Conservation (phyloP, 1,140 invertebrate genomes). For the Sinella curviseta region DNA sequence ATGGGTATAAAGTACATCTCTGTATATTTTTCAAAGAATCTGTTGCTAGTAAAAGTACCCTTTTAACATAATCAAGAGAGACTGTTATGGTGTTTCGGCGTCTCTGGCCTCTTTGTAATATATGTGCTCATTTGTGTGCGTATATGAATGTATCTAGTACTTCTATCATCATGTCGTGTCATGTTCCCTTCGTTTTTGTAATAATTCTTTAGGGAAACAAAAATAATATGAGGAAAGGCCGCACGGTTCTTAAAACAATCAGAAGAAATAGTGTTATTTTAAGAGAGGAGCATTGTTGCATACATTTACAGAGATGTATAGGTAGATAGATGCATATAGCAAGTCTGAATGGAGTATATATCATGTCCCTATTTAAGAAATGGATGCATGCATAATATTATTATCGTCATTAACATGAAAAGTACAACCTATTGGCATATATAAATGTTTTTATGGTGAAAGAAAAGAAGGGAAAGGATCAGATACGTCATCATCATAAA, state of each 20-base stretch:
- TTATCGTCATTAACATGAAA: background rate
- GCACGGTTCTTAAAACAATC: constrained; percentile 10
- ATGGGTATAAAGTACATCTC: no score
- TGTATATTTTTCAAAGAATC: background rate
- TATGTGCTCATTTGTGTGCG: background rate
- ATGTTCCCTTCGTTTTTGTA: background rate
- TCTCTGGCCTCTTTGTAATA: no score
- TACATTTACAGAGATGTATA: background rate
- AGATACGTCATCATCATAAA: background rate
- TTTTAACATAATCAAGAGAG: no score
- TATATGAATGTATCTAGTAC: background rate
- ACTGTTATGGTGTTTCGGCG: no score
- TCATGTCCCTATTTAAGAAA: no score
- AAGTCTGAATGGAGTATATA: background rate
- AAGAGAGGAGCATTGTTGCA: background rate
- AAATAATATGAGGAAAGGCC: background rate
- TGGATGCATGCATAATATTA: background rate
- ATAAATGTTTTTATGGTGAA: background rate
- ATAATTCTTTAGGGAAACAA: background rate
- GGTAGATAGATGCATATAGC: background rate
- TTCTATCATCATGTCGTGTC: background rate
- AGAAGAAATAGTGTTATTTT: constrained; percentile 8
- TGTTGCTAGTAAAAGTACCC: background rate
- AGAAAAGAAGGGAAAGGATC: background rate
- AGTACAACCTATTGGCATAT: background rate